Conservation (phyloP, 2,113 vertebrate species). For the Pithys albifrons region DNA sequence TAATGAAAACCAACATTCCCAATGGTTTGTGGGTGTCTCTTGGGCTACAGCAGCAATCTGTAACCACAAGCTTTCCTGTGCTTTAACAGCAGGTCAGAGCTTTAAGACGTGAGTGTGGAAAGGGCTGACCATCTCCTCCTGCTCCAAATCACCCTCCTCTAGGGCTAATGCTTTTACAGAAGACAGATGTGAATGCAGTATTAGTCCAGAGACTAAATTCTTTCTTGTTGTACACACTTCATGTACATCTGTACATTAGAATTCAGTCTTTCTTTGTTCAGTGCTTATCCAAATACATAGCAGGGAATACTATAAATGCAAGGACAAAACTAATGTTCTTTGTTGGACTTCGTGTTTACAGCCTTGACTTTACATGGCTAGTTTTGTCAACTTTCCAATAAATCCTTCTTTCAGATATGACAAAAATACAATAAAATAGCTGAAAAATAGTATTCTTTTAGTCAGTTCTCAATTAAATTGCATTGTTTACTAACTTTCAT, state of each 20-base stretch:
- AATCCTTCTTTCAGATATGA: not conserved
- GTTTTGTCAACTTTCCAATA: not conserved
- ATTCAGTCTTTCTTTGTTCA: not conserved
- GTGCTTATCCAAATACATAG: not conserved
- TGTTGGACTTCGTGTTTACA: not conserved
- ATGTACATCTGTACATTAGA: not conserved
- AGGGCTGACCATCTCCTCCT: not conserved
- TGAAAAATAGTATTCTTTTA: not conserved
- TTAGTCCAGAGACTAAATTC: not conserved
- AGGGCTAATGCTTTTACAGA: not conserved
- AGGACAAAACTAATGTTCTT: not conserved
- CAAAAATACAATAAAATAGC: not conserved
- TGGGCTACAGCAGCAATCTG: fast-evolving
- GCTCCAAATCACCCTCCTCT: not conserved
- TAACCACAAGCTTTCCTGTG: fast-evolving
- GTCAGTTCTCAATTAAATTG: not conserved
- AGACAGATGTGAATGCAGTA: not conserved
- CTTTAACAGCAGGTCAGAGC: not conserved
- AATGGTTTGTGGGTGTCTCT: not conserved
- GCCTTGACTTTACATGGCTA: not conserved
- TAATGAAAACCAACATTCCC: not conserved
- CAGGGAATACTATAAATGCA: not conserved
- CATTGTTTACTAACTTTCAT: not conserved
- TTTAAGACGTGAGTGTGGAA: not conserved
- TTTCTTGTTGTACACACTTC: not conserved